Evolutionary conservation across 2,888 invertebrate genomes (phyloP).

Genomic region (Chloromyia formosa): DNA sequence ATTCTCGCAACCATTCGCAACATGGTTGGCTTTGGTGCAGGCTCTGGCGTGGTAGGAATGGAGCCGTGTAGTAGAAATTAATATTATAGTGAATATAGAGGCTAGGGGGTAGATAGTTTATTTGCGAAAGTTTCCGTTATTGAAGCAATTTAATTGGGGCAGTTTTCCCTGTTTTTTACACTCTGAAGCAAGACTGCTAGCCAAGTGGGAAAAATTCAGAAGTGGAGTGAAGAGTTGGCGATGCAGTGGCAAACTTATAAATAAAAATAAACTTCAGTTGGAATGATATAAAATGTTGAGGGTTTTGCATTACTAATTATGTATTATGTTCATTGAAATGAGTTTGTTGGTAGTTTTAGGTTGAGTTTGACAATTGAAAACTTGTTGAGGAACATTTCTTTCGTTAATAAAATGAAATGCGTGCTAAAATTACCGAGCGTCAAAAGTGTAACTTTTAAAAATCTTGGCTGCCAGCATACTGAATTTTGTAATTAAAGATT

Average conservation of each 20-base stretch:
- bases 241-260: neutral
- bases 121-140: conserved; percentile 14
- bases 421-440: no score
- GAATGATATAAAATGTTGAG: neutral
- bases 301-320: no score
- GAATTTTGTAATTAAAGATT: no score
- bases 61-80: conserved; percentile 5
- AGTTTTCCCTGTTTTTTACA: neutral
- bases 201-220: neutral
- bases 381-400: no score
- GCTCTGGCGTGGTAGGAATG: no score
- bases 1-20: neutral
- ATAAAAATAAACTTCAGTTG: neutral
- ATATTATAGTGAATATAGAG: neutral
- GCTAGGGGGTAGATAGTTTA: conserved; percentile 12
- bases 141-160: conserved; percentile 31
- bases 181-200: neutral
- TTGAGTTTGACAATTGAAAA: no score
- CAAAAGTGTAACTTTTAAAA: no score
- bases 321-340: no score
- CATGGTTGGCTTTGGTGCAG: neutral
- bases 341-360: no score
- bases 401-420: no score
- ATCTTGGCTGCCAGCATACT: no score
- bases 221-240: neutral